Percentiles rank a stretch among this genome's conserved stretches.
phyloP scores from a whole-genome alignment of 2,113 vertebrate genomes.

The Crocuta crocuta region DNA sequence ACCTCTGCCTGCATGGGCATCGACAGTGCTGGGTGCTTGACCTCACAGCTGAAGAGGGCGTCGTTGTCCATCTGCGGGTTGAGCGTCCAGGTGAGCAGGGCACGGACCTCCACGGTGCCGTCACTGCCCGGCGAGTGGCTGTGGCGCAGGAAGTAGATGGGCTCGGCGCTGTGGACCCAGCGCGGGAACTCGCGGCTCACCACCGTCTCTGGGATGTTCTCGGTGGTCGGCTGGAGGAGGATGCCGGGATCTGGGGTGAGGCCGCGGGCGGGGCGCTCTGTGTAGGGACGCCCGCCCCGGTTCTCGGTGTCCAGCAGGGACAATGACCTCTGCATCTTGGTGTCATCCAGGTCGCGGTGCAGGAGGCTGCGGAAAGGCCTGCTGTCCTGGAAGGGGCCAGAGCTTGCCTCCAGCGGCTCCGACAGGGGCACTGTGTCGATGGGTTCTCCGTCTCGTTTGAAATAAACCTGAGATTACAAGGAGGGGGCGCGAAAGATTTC shows the following conservation, averaged over 20 bases:
- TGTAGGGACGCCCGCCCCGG: conserved; percentile 84
- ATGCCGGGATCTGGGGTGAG: conserved; percentile 85
- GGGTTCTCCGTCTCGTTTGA: conserved; percentile 94
- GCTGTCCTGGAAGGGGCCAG: conserved; percentile 72
- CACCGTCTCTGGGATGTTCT: conserved; percentile 94
- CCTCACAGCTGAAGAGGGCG: conserved; percentile 97
- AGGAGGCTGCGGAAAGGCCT: conserved; percentile 87
- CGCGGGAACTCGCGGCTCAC: conserved; percentile 97
- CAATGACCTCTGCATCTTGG: conserved; percentile 91
- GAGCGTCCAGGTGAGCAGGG: conserved; percentile 95
- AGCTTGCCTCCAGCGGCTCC: conserved; percentile 82
- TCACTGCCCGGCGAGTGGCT: conserved; percentile 88
- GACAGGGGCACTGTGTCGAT: conserved; percentile 91
- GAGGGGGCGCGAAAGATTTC: background rate
- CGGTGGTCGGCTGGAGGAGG: conserved; percentile 84
- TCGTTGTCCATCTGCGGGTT: conserved; percentile 96
- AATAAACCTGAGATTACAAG: conserved; percentile 90
- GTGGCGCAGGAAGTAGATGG: conserved; percentile 93
- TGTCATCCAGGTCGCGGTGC: conserved; percentile 92
- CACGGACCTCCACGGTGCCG: conserved; percentile 93
- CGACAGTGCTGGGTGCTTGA: conserved; percentile 95
- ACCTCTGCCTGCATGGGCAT: conserved; percentile 98
- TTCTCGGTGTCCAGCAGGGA: conserved; percentile 88
- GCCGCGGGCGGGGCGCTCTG: conserved; percentile 85
- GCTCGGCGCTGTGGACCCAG: conserved; percentile 93